A percentile compares a stretch with the other conserved stretches of the same genome.
These are phyloP conservation scores for Dicycla oo DNA, from an alignment of 2,888 invertebrate genomes.

Conservation along the genomic window DNA sequence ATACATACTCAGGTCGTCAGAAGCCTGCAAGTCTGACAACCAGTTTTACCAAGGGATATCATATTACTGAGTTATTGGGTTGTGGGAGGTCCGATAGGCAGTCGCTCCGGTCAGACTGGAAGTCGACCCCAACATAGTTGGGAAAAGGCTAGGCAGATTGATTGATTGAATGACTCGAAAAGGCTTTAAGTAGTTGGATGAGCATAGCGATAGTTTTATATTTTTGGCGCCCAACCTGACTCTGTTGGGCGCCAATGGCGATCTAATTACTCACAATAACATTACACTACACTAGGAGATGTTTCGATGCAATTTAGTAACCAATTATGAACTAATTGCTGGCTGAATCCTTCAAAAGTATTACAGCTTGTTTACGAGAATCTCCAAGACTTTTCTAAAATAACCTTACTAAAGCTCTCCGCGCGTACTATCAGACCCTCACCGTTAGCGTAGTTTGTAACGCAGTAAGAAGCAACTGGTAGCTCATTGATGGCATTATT, in stretches of 20 bases:
- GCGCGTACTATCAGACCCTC: not conserved
- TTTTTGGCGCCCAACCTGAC: slow-evolving; percentile 8
- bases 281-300: not conserved
- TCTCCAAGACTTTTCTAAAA: not conserved
- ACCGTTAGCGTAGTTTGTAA: not conserved
- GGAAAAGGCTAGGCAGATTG: too few relatives aligned
- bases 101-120: too few relatives aligned
- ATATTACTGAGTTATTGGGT: too few relatives aligned
- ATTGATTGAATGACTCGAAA: too few relatives aligned
- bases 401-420: too few relatives aligned
- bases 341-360: not conserved
- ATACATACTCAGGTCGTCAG: too few relatives aligned
- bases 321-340: not conserved
- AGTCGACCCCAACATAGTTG: too few relatives aligned
- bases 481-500: not conserved
- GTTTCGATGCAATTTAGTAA: not conserved
- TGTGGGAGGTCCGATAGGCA: too few relatives aligned
- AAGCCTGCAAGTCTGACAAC: too few relatives aligned
- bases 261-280: not conserved
- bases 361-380: not conserved
- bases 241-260: not conserved
- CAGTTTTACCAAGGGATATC: too few relatives aligned
- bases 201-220: not conserved
- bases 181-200: not conserved
- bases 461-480: slow-evolving; percentile 26